Conservation (phyloP, 2,797 vertebrate species). For the Sylvia borin region DNA sequence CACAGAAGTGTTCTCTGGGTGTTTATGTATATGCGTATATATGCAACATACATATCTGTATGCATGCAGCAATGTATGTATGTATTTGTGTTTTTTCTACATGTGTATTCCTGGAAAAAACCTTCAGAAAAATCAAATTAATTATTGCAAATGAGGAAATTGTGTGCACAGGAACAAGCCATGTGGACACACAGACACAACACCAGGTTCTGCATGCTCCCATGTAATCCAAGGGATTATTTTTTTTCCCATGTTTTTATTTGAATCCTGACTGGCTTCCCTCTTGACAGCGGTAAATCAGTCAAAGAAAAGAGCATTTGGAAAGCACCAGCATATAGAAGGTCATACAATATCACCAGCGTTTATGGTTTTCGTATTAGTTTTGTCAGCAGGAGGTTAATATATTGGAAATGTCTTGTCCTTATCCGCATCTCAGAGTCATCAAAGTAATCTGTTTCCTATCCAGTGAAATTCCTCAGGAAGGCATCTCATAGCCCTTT, state of each 20-base stretch:
- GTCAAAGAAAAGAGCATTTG: not conserved
- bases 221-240: not conserved
- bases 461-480: not conserved
- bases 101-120: not conserved
- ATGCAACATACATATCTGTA: not conserved
- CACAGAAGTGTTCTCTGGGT: not conserved
- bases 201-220: not conserved
- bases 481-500: not conserved
- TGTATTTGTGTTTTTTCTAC: not conserved
- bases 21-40: not conserved
- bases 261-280: not conserved
- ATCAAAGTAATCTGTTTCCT: not conserved
- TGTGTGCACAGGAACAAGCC: not conserved
- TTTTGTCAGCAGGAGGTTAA: not conserved
- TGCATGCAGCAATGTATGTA: not conserved
- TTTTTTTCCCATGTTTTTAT: not conserved
- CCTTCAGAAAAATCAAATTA: not conserved
- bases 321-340: not conserved
- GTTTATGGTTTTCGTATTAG: not conserved
- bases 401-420: not conserved
- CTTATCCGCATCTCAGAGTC: not conserved
- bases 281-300: not conserved
- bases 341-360: not conserved
- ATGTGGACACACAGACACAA: not conserved
- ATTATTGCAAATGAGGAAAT: not conserved